Evolutionary conservation across 1,140 invertebrate species (phyloP).

Genomic region (Pygmarrhopalites habei): DNA sequence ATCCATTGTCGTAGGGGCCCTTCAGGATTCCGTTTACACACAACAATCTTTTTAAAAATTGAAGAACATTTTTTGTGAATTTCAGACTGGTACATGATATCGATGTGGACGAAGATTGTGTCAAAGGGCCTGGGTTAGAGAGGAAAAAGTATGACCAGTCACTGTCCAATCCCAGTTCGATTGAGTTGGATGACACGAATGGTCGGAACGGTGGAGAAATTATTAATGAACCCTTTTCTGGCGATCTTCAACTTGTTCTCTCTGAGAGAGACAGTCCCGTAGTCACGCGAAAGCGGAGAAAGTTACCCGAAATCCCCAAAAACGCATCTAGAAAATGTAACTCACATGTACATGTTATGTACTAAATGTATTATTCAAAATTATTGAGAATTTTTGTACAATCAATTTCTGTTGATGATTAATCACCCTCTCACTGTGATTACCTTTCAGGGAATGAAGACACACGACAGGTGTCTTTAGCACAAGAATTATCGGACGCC

Average conservation of each 20-base stretch:
- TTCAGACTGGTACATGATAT: constrained; percentile 68
- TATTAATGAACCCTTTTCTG: constrained; percentile 37
- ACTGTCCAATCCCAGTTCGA: background rate
- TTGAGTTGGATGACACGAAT: constrained; percentile 3
- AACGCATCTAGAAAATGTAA: constrained; percentile 65
- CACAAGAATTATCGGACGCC: constrained; percentile 35
- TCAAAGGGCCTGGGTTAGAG: too few species aligned
- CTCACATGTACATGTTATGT: too few species aligned
- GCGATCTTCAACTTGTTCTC: constrained; percentile 30
- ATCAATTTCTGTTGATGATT: too few species aligned
- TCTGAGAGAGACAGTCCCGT: constrained; percentile 30
- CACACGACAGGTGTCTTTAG: constrained; percentile 30
- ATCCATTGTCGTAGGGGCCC: too few species aligned
- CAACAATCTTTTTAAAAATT: background rate
- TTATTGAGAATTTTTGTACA: too few species aligned
- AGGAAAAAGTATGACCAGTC: too few species aligned
- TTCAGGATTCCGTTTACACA: too few species aligned
- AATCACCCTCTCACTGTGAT: too few species aligned
- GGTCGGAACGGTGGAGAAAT: constrained; percentile 12
- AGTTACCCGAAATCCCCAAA: constrained; percentile 78
- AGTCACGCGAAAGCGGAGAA: constrained; percentile 61
- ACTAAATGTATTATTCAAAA: too few species aligned
- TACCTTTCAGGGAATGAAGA: constrained; percentile 35
- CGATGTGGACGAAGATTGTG: constrained; percentile 58
- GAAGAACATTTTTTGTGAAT: background rate